phyloP scores from a whole-genome alignment of 2,797 vertebrate genomes.

The Neoniphon sammara region DNA sequence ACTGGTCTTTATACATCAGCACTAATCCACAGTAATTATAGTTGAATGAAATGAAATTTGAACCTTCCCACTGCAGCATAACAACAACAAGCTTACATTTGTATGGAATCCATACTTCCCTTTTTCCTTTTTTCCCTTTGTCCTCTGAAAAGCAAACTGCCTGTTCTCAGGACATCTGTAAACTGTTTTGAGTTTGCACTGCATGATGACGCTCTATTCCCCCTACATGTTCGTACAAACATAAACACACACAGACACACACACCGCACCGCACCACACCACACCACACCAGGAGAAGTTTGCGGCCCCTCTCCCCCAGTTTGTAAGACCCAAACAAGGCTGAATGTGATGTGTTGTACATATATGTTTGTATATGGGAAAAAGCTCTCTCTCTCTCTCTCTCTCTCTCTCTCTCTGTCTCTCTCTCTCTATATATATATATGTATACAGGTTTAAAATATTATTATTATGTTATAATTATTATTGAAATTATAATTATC shows the following conservation, averaged over 20 bases:
- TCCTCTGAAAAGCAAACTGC: conserved; percentile 22
- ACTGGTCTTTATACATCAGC: conserved; percentile 18
- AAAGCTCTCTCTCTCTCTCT: conserved; percentile 6
- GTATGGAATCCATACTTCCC: conserved; percentile 2
- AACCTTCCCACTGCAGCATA: conserved; percentile 22
- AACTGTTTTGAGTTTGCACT: not conserved
- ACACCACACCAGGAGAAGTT: not conserved
- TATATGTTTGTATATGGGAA: conserved; percentile 50
- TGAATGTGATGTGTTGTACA: conserved; percentile 73
- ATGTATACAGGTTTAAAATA: conserved; percentile 34
- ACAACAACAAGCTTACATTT: conserved; percentile 14
- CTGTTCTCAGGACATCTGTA: conserved; percentile 39
- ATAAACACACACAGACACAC: conserved; percentile 4
- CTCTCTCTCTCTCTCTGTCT: too few species aligned
- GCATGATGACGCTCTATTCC: not conserved
- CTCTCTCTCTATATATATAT: conserved; percentile 37
- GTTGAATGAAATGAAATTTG: conserved; percentile 29
- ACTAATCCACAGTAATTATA: conserved; percentile 46
- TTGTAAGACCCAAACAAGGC: conserved; percentile 54
- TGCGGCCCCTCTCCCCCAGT: conserved; percentile 16
- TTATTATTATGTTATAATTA: conserved; percentile 35
- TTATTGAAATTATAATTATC: conserved; percentile 56
- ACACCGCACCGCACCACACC: conserved; percentile 15
- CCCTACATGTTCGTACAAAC: not conserved
- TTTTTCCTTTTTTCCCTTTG: conserved; percentile 3